Percentiles rank a stretch among this genome's conserved stretches.
phyloP scores from a whole-genome alignment of 2,888 invertebrate species.

The Philereme transversata region DNA sequence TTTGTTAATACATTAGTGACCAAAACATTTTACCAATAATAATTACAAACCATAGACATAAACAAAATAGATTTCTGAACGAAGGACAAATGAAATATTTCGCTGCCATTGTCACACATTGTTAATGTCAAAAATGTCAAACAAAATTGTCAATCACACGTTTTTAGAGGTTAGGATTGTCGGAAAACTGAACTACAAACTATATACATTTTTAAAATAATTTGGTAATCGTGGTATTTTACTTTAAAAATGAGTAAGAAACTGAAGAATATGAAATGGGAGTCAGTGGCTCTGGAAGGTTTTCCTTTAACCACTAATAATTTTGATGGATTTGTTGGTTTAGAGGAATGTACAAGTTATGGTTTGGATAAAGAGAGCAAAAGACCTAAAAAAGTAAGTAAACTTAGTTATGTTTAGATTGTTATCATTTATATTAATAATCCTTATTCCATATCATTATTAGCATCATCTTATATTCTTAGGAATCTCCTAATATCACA shows the following conservation, averaged over 20 bases:
- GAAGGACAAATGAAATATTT: background rate
- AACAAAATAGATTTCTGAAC: background rate
- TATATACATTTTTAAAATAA: background rate
- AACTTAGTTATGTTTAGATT: background rate
- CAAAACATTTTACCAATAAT: background rate
- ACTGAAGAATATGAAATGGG: slow-evolving; percentile 82
- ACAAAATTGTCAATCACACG: background rate
- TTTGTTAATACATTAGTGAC: too few species aligned
- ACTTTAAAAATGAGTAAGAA: slow-evolving; percentile 66
- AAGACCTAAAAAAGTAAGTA: slow-evolving; percentile 63
- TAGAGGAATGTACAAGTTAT: slow-evolving; percentile 91
- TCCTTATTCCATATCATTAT: background rate
- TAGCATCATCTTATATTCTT: background rate
- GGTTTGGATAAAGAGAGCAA: slow-evolving; percentile 76
- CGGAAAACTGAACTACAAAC: background rate
- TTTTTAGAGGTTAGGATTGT: background rate
- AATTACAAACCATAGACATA: background rate
- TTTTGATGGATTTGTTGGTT: slow-evolving; percentile 88
- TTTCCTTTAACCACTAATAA: slow-evolving; percentile 66
- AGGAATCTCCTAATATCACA: background rate
- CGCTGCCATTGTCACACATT: background rate
- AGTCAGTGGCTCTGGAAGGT: slow-evolving; percentile 86
- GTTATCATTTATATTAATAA: background rate
- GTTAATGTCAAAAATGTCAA: slow-evolving; percentile 2
- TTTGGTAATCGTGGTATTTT: background rate